Conservation (phyloP, 2,113 vertebrate species). For the rabbit (Oryctolagus cuniculus) region mOryCun1.1 NC_091435.1:10231001-10231500, state of each 20-base stretch:
- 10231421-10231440: too few relatives aligned
- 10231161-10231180: not conserved
- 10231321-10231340: not conserved
- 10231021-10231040: not conserved
- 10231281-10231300: not conserved
- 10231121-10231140: conserved; percentile 11
- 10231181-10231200: not conserved
- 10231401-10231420: too few relatives aligned
- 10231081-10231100: not conserved
- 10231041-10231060: not conserved
- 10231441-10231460: too few relatives aligned
- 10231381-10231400: too few relatives aligned
- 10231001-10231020: not conserved
- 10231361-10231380: not conserved
- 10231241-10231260: not conserved
- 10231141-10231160: conserved; percentile 6
- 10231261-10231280: not conserved
- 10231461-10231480: too few relatives aligned
- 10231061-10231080: not conserved
- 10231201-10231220: not conserved
- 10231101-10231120: fast-evolving
- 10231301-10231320: not conserved
- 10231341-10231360: not conserved
- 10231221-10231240: not conserved
- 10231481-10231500: too few relatives aligned